Conservation (phyloP, 2,113 vertebrate genomes). For the Cottus gobio region DNA sequence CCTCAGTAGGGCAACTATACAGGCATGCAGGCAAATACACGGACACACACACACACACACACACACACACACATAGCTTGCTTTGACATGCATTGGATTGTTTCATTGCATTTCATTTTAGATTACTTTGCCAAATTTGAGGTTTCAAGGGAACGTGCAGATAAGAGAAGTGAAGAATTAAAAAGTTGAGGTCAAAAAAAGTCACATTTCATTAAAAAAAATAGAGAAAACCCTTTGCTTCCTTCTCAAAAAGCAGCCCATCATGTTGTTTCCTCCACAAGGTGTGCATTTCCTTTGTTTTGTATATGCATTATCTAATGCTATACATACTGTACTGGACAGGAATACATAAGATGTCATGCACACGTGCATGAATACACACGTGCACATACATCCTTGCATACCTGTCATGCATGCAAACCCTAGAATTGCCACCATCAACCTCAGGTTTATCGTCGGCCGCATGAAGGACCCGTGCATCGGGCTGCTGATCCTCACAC, state of each 20-base stretch:
- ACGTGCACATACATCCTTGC: slow-evolving; percentile 1
- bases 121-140: slow-evolving; percentile 28
- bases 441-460: slow-evolving; percentile 53
- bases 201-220: background rate
- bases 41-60: background rate
- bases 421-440: slow-evolving; percentile 46
- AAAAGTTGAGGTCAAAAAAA: slow-evolving; percentile 28
- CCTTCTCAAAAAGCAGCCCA: background rate
- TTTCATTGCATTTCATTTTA: slow-evolving; percentile 31
- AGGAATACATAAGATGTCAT: background rate
- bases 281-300: background rate
- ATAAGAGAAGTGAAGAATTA: slow-evolving; percentile 45
- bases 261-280: background rate
- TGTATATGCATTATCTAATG: background rate
- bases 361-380: background rate
- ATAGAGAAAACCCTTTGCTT: background rate
- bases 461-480: slow-evolving; percentile 46
- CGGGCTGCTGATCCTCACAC: slow-evolving; percentile 62
- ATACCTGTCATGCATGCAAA: slow-evolving; percentile 41
- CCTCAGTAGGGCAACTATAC: slow-evolving; percentile 15
- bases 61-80: background rate
- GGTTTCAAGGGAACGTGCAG: background rate
- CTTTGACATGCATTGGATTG: slow-evolving; percentile 20
- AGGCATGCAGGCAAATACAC: slow-evolving; percentile 21
- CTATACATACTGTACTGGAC: background rate